Base-by-base conservation (phyloP, 2,888 invertebrate species). In the Boloria selene region DNA sequence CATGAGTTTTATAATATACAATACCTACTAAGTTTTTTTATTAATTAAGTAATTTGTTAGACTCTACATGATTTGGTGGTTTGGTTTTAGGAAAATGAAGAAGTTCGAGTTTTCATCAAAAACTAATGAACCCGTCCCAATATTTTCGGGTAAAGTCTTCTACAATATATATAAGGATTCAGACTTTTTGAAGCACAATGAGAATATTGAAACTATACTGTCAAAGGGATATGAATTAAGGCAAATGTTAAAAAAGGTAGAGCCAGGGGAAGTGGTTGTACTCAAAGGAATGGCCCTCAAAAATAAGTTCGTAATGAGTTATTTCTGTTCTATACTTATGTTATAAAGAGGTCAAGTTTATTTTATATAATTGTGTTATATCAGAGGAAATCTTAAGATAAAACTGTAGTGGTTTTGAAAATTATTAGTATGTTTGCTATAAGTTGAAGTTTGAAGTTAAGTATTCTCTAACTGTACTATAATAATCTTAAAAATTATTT, bases 171-270 rank as follows among this genome's bases (percentile, higher is more conserved):
- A 80, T 55, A 83, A 82, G 63, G 70, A 80, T 10, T 72, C 84
- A 0, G 77, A 79, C 4, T 84, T 84, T 60, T 69, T 84, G 3
- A 72, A 73, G 3, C 69, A 73, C 16, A 75, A 70, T 31, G 72
- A 74, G 2, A 79, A 84, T 56, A 74, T 85, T 3, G 78, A 79
- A 60, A 74, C 68, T 3, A 77, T 85, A 6, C 69, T 85, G 7
- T 68, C 72, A 0, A 77, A 75, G 50, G 80, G 81, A 0, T 77
- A 81, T 61, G 76, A 82, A 61, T 65, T 85, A 22, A 72, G 83
- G 38, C 71, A 77, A 47, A 76, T 72, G 60, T 65, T 84, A 45
- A 82, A 77, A 65, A 67, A 66, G 0, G 67, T 77, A 0, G 55
- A 68, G 0, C 76, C 79, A 0, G 84, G 84, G 3, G 70, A 75